Evolutionary conservation across 92 coral and sea anemone genomes (phyloP), one percentile per base, ranked within the genome.

Genomic region (Hydrozoanthus gracilis): DNA sequence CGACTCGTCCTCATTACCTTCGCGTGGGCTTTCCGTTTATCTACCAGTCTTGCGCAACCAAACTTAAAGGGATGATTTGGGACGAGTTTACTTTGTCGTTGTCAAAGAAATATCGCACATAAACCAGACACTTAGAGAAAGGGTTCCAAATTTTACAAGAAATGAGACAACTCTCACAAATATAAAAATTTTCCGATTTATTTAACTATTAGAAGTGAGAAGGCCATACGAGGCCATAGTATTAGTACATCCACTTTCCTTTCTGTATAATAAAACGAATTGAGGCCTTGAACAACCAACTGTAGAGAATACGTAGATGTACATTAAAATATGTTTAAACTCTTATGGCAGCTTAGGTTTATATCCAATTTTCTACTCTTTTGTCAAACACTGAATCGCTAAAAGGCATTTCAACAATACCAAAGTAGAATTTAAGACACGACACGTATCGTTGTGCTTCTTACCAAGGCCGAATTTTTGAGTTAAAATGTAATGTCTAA

Each of bases 151-250:
- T 27, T 27, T 27, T 27, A 27, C 39, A 27, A 27, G 39, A 27
- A 27, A 27, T 27, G 39, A 27, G 39, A 27, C 39, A 10, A 35
- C 44, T 48, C 39, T 68, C 14, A 9, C 73, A 6, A 35, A 3
- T 68, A 68, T 68, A 17, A 68, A 68, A 68, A 27, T 12, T n/a
- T 45, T 15, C n/a, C 44, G 73, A 68, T 68, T 68, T 68, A 68
- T 68, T 20, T 4, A 27, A 17, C 73, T 64, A 15, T 17, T 9
- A 27, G 1, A 68, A 16, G 45, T 7, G 44, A 27, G 39, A 0
- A 0, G 39, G 39, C 39, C 39, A 27, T 27, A 27, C 39, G 39
- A 27, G 39, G 39, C 39, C 39, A 27, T 27, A 27, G 39, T 27
- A 20, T 68, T 2, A 68, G 73, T 68, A 68, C 73, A 68, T 2